Base-by-base conservation (phyloP, 2,113 vertebrate species). In the Agapornis roseicollis region DNA sequence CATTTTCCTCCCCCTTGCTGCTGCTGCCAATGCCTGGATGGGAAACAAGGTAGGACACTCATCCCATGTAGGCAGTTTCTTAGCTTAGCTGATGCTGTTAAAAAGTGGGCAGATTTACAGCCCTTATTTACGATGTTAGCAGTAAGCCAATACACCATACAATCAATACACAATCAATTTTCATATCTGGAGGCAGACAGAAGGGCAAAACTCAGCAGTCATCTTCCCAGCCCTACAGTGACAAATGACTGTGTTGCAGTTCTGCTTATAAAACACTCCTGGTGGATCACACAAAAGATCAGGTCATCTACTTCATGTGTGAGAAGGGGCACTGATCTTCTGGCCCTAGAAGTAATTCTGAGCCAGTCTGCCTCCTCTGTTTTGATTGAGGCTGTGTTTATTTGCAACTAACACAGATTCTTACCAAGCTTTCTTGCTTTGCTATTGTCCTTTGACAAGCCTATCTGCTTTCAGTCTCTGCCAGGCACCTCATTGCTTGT, bases 1-100 rank as follows among this genome's bases (percentile, higher is more conserved):
- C 5, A 2, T n/a, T 80, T 28, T 71, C 17, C 20, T 29, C 11
- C 3, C 7, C 1, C 4, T n/a, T 83, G 18, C 27, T 70, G 29
- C 35, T 80, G 22, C 25, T 50, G 2, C 7, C 11, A 7, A 4
- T 33, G 31, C 7, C 15, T 63, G 27, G 7, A 6, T 33, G 10
- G 31, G 27, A 55, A 66, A 33, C 12, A 5, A 0, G 0, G 24
- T 4, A 33, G 13, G 16, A 8, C 8, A 5, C 18, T 56, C 39
- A 18, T 29, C 19, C 28, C 1, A 0, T 16, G 24, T 5, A 19
- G 53, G 37, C 29, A 44, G 37, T 14, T 7, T 7, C 44, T 41
- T 42, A 13, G 5, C 22, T 31, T 17, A 60, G 18, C 18, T 31
- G 11, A 20, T 20, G 24, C 41, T 53, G 1, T 29, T 29, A 63